Conservation (phyloP, 2,797 vertebrate species). For the Enteromius fasciolatus region DNA sequence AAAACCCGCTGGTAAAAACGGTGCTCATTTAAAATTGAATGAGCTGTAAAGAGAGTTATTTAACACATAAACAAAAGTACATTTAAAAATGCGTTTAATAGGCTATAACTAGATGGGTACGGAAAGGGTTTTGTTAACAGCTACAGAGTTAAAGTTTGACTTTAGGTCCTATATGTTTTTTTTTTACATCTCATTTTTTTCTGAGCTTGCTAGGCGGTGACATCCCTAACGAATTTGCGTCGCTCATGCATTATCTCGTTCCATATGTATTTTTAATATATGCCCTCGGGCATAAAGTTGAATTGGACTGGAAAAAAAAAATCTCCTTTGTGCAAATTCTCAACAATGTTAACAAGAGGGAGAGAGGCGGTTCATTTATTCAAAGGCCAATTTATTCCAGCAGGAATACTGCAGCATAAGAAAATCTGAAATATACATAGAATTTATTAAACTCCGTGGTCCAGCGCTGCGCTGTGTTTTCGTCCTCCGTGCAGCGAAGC, state of each 20-base stretch:
- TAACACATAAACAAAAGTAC: background rate
- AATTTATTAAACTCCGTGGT: conserved; percentile 81
- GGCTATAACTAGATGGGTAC: conserved; percentile 22
- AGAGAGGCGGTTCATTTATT: conserved; percentile 83
- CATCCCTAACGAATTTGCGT: conserved; percentile 80
- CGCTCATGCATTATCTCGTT: conserved; percentile 81
- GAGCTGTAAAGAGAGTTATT: background rate
- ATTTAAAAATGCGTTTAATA: conserved; percentile 6
- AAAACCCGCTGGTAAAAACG: background rate
- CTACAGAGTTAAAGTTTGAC: conserved; percentile 57
- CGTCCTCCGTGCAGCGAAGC: conserved; percentile 68
- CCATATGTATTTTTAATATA: conserved; percentile 87
- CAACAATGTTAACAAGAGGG: conserved; percentile 84
- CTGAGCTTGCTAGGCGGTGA: conserved; percentile 71
- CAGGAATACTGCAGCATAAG: conserved; percentile 75
- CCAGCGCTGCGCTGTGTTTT: conserved; percentile 65
- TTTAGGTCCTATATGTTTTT: conserved; percentile 55
- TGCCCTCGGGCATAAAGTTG: conserved; percentile 82
- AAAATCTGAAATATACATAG: conserved; percentile 74
- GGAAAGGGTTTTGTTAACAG: conserved; percentile 56
- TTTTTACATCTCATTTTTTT: conserved; percentile 63
- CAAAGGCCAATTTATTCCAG: conserved; percentile 85
- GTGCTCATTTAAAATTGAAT: background rate
- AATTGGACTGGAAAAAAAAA: conserved; percentile 78
- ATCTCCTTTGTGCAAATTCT: conserved; percentile 80